These are phyloP conservation scores for Corythornis vintsioides DNA, from an alignment of 2,113 vertebrate species.

Conservation along the genomic window DNA sequence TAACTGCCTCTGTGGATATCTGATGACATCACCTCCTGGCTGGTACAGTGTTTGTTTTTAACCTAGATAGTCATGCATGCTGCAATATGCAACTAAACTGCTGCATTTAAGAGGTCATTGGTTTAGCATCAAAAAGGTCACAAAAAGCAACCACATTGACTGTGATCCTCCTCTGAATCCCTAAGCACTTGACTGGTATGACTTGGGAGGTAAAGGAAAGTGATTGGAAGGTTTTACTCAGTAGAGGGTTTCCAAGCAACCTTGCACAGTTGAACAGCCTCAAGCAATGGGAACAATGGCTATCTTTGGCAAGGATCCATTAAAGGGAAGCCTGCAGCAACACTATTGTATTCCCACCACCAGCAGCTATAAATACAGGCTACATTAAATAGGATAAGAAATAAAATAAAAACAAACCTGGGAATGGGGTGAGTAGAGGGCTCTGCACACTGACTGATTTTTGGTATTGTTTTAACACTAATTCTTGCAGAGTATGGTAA, in stretches of 20 bases:
- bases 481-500: neutral
- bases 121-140: conserved; percentile 63
- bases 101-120: conserved; percentile 61
- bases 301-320: conserved; percentile 65
- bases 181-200: conserved; percentile 23
- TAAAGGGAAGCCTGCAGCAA: conserved; percentile 57
- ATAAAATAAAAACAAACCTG: conserved; percentile 46
- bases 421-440: neutral
- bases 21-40: neutral
- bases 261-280: conserved; percentile 72
- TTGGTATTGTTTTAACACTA: neutral
- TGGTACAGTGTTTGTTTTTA: neutral
- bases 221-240: conserved; percentile 52
- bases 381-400: conserved; percentile 39
- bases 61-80: neutral
- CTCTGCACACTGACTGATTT: neutral
- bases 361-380: conserved; percentile 13
- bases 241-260: conserved; percentile 77
- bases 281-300: conserved; percentile 70
- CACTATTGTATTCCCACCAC: conserved; percentile 24
- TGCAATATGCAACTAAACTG: neutral
- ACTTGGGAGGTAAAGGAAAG: conserved; percentile 61
- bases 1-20: neutral
- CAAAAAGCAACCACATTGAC: conserved; percentile 48
- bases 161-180: conserved; percentile 63